These are phyloP conservation scores for Perdix hodgsoniae DNA, from an alignment of 2,797 vertebrate genomes.

Conservation along the genomic window DNA sequence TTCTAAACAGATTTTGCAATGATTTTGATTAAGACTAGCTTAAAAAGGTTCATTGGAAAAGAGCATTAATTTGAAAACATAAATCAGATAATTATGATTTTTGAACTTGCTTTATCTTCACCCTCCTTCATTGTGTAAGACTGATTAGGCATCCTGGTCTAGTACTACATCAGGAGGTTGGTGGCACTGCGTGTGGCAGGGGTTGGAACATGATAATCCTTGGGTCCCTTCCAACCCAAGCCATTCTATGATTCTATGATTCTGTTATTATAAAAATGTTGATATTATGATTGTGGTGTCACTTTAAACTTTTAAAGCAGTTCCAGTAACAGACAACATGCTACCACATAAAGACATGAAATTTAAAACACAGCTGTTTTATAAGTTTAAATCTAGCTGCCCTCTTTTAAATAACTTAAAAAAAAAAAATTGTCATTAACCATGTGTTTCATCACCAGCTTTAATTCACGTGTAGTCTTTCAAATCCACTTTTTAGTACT, in stretches of 20 bases:
- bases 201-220: too few relatives aligned
- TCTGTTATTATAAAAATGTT: not conserved
- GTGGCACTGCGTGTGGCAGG: too few relatives aligned
- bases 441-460: not conserved
- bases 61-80: not conserved
- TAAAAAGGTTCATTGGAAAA: not conserved
- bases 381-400: not conserved
- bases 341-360: not conserved
- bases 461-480: not conserved
- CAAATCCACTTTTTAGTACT: not conserved
- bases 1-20: not conserved
- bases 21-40: not conserved
- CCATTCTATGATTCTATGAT: too few relatives aligned
- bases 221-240: too few relatives aligned
- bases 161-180: too few relatives aligned
- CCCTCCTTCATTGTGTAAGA: not conserved
- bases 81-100: not conserved
- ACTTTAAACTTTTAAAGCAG: not conserved
- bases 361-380: not conserved
- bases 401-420: not conserved
- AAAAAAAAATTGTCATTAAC: not conserved
- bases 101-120: not conserved
- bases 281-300: not conserved
- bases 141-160: not conserved
- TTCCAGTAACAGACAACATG: not conserved